These are phyloP conservation scores for Corbicula japonica DNA, from an alignment of 2,888 invertebrate species.

Conservation along the genomic window DNA sequence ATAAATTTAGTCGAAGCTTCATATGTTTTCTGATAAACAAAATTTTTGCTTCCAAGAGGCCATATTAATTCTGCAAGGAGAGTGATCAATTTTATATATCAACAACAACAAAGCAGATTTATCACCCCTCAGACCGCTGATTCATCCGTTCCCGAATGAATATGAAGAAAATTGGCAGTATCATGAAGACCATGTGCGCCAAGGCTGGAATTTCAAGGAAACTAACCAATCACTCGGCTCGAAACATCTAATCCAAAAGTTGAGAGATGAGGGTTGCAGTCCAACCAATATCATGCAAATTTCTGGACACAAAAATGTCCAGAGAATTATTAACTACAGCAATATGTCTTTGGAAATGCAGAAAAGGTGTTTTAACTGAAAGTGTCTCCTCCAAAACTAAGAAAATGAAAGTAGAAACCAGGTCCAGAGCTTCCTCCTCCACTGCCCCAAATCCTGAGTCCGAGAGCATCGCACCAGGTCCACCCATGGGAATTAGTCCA, in stretches of 20 bases:
- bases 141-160: constrained; percentile 33
- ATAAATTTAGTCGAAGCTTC: too few species aligned
- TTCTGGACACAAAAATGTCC: constrained; percentile 32
- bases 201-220: background rate
- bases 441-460: too few species aligned
- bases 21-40: too few species aligned
- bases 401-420: too few species aligned
- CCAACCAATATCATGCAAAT: constrained; percentile 36
- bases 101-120: too few species aligned
- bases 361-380: constrained; percentile 1
- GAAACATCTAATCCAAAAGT: constrained; percentile 3
- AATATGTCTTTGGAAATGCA: constrained; percentile 18
- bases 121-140: constrained; percentile 28
- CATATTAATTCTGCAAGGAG: too few species aligned
- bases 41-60: too few species aligned
- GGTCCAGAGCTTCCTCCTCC: too few species aligned
- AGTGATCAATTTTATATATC: too few species aligned
- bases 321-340: constrained; percentile 20
- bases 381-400: too few species aligned
- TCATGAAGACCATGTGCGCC: constrained; percentile 43
- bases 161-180: constrained; percentile 21
- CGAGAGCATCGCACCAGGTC: too few species aligned
- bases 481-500: too few species aligned
- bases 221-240: constrained; percentile 7
- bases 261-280: background rate